Evolutionary conservation across 2,797 vertebrate species (phyloP).

Genomic region (Sciurus carolinensis): DNA sequence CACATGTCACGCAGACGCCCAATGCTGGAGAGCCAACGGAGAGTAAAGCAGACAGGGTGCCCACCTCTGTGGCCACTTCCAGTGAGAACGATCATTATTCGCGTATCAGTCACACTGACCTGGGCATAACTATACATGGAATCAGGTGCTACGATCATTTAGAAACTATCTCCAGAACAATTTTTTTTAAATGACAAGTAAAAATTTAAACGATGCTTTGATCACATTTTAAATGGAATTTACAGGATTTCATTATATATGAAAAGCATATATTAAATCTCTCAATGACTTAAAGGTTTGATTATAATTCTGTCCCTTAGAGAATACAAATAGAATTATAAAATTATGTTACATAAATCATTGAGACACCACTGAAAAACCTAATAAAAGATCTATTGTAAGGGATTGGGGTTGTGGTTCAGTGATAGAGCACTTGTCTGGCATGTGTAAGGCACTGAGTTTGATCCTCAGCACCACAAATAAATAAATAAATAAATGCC

Average conservation of each 20-base stretch:
- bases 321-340: neutral
- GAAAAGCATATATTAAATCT: neutral
- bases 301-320: neutral
- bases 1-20: neutral
- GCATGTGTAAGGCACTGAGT: too few species aligned
- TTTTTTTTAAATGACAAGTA: neutral
- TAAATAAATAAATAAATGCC: too few species aligned
- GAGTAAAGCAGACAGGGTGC: neutral
- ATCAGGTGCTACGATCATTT: neutral
- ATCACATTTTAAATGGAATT: neutral
- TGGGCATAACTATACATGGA: neutral
- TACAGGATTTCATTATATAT: neutral
- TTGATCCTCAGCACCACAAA: too few species aligned
- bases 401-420: too few species aligned
- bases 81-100: neutral
- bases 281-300: neutral
- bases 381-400: neutral
- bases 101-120: neutral
- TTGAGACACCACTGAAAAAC: neutral
- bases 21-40: neutral
- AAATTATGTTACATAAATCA: neutral
- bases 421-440: too few species aligned
- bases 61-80: neutral
- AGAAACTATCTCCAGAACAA: neutral
- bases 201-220: neutral